Conservation (phyloP, 2,888 invertebrate species). For the Balanococcus diminutus region DNA sequence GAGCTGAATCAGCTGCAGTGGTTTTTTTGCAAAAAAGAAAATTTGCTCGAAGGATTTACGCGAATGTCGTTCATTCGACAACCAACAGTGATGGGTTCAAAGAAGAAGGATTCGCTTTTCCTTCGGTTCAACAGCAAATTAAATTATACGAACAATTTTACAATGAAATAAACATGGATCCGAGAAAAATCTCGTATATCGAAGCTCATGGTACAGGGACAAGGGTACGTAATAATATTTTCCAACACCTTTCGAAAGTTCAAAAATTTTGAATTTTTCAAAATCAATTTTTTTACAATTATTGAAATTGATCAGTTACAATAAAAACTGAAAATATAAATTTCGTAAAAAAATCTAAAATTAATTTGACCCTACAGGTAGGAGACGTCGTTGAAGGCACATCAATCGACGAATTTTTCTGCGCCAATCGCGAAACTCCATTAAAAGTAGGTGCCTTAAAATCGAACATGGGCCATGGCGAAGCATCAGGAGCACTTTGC, state of each 20-base stretch:
- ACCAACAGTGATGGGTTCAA: conserved; percentile 67
- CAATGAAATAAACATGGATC: conserved; percentile 55
- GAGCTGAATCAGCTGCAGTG: conserved; percentile 62
- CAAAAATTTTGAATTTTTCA: no score
- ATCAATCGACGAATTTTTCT: conserved; percentile 56
- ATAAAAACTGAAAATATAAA: no score
- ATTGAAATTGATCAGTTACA: no score
- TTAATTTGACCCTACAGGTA: no score
- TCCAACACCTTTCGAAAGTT: background rate
- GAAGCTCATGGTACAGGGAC: conserved; percentile 58
- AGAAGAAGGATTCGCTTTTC: conserved; percentile 31
- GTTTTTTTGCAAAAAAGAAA: conserved; percentile 62
- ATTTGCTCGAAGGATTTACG: conserved; percentile 62
- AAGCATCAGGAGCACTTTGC: conserved; percentile 63
- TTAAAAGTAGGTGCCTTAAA: conserved; percentile 68
- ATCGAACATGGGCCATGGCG: conserved; percentile 60
- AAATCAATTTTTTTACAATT: no score
- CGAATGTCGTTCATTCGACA: conserved; percentile 61
- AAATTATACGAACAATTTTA: conserved; percentile 57
- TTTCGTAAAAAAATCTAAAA: background rate
- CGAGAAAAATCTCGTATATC: conserved; percentile 56
- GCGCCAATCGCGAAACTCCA: conserved; percentile 59
- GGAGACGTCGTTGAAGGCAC: conserved; percentile 58
- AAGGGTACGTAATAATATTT: conserved; percentile 56
- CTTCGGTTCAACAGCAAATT: conserved; percentile 28